Evolutionary conservation across 1,140 invertebrate species (phyloP).

Genomic region (Zaprionus taronus): DNA sequence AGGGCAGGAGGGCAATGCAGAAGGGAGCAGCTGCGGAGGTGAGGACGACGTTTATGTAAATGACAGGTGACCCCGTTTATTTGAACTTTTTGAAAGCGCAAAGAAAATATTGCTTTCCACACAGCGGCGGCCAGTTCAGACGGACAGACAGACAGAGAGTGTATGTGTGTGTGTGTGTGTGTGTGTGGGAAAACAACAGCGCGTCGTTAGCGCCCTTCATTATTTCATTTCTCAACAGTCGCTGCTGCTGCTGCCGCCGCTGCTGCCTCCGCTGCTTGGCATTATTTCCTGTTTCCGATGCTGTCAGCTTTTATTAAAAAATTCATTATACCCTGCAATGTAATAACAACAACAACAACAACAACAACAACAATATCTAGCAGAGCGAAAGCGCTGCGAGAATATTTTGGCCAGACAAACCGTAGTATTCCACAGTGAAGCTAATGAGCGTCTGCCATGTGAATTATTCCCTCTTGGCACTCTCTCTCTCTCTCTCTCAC

Average conservation of each 20-base stretch:
- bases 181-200: slow-evolving; percentile 26
- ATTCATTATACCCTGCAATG: slow-evolving; percentile 64
- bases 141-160: background rate
- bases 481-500: no score
- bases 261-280: slow-evolving; percentile 20
- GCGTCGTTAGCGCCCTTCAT: slow-evolving; percentile 35
- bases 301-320: slow-evolving; percentile 69
- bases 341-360: slow-evolving; percentile 4
- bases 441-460: background rate
- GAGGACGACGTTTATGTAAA: slow-evolving; percentile 40
- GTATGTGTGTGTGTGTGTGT: slow-evolving; percentile 10
- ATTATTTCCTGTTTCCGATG: slow-evolving; percentile 49
- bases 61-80: slow-evolving; percentile 65
- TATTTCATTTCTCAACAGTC: slow-evolving; percentile 27
- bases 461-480: background rate
- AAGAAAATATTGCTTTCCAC: slow-evolving; percentile 28
- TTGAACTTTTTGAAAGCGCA: slow-evolving; percentile 62
- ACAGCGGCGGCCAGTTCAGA: slow-evolving; percentile 1
- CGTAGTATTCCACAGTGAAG: background rate
- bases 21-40: background rate
- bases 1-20: background rate
- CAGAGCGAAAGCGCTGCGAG: background rate
- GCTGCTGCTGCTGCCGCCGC: slow-evolving; percentile 2
- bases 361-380: slow-evolving; percentile 11
- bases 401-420: background rate